These are phyloP conservation scores for Zosterops hypoxanthus DNA, from an alignment of 2,113 vertebrate species.

Conservation along the genomic window DNA sequence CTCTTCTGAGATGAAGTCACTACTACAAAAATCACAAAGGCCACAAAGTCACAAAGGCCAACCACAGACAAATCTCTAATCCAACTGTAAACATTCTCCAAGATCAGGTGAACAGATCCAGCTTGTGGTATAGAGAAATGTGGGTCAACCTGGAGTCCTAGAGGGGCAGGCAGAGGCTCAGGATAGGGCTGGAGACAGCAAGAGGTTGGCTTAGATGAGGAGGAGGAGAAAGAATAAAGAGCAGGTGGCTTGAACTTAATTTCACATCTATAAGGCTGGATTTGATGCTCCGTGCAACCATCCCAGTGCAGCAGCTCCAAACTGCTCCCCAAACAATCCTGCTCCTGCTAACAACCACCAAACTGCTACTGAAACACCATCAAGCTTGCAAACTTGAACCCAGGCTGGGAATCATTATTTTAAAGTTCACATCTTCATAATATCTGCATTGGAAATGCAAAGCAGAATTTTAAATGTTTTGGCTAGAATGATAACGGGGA, in stretches of 20 bases:
- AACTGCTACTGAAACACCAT: neutral
- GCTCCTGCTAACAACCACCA: neutral
- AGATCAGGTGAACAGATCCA: neutral
- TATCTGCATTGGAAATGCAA: neutral
- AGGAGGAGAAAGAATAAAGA: neutral
- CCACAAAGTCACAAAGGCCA: neutral
- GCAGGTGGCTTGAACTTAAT: neutral
- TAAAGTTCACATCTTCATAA: neutral
- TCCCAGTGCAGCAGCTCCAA: neutral
- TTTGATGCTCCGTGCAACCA: neutral
- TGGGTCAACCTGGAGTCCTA: neutral
- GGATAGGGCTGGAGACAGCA: neutral
- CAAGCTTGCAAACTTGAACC: neutral
- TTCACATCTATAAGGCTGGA: neutral
- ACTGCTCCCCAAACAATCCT: neutral
- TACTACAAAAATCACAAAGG: neutral
- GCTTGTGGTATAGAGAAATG: too few relatives aligned
- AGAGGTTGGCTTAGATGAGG: accelerated
- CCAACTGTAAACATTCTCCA: neutral
- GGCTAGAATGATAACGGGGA: neutral
- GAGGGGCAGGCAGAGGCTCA: neutral
- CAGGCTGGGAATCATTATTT: neutral
- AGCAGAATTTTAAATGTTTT: neutral
- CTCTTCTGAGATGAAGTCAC: neutral
- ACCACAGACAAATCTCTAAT: neutral